phyloP scores from a whole-genome alignment of 2,888 invertebrate genomes.

The Tetragonisca angustula region DNA sequence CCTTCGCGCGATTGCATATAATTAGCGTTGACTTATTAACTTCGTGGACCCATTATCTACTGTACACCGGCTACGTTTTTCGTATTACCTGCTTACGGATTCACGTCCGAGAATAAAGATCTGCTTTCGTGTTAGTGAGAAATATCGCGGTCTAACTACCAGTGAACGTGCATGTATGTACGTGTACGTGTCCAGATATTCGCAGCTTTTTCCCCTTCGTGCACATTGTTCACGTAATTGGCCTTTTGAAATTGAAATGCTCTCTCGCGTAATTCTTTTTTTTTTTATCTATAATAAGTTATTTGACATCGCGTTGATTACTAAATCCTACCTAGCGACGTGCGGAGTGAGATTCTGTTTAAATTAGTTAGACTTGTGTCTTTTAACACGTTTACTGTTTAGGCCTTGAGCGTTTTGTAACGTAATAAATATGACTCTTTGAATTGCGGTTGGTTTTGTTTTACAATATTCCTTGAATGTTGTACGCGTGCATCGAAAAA shows the following conservation, averaged over 20 bases:
- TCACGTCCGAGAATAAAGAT: conserved; percentile 11
- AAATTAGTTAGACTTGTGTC: too few relatives aligned
- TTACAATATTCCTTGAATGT: too few relatives aligned
- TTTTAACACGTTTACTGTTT: too few relatives aligned
- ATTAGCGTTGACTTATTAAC: conserved; percentile 60
- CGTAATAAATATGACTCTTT: too few relatives aligned
- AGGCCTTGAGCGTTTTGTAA: too few relatives aligned
- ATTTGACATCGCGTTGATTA: too few relatives aligned
- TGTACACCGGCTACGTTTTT: conserved; percentile 17
- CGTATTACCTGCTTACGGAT: conserved; percentile 20
- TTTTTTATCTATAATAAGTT: too few relatives aligned
- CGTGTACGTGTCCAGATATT: not conserved
- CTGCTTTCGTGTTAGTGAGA: conserved; percentile 19
- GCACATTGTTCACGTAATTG: not conserved
- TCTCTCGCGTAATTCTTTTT: conserved; percentile 8
- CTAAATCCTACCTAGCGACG: too few relatives aligned
- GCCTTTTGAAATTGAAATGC: not conserved
- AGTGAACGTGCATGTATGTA: not conserved
- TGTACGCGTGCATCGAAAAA: too few relatives aligned
- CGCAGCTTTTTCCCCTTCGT: too few relatives aligned
- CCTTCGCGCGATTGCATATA: conserved; percentile 42
- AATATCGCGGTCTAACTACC: not conserved
- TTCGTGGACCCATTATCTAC: conserved; percentile 39
- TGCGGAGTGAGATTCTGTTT: too few relatives aligned
- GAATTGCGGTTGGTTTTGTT: too few relatives aligned